phyloP scores from a whole-genome alignment of 2,113 vertebrate genomes.

The Barnardius zonarius region DNA sequence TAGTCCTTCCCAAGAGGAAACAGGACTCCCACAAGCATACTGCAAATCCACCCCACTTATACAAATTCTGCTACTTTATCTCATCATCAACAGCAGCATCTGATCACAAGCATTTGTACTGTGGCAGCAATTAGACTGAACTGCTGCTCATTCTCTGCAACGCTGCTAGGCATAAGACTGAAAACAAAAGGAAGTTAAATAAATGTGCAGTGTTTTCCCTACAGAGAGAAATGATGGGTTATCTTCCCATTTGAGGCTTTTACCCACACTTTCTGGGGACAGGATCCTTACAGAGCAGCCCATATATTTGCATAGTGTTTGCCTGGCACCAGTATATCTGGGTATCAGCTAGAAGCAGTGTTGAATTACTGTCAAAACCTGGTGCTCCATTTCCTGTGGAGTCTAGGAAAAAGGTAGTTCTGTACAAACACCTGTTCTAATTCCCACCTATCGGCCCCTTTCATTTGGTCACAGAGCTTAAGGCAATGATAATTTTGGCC shows the following conservation, averaged over 20 bases:
- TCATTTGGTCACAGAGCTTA: neutral
- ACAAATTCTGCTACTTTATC: neutral
- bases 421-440: neutral
- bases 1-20: neutral
- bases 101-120: neutral
- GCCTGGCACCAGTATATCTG: neutral
- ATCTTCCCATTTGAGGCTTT: neutral
- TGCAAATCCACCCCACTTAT: neutral
- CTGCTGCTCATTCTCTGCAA: neutral
- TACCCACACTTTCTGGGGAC: neutral
- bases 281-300: neutral
- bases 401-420: neutral
- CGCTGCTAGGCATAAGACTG: rapidly evolving
- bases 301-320: neutral
- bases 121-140: neutral
- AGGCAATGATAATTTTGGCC: neutral
- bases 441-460: neutral
- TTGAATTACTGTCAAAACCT: neutral
- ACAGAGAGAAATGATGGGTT: neutral
- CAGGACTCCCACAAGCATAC: neutral
- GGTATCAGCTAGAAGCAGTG: neutral
- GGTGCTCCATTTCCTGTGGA: rapidly evolving
- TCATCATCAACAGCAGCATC: neutral
- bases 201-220: neutral
- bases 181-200: neutral